Conservation (phyloP, 2,888 invertebrate genomes). For the Parascotia fuliginaria region DNA sequence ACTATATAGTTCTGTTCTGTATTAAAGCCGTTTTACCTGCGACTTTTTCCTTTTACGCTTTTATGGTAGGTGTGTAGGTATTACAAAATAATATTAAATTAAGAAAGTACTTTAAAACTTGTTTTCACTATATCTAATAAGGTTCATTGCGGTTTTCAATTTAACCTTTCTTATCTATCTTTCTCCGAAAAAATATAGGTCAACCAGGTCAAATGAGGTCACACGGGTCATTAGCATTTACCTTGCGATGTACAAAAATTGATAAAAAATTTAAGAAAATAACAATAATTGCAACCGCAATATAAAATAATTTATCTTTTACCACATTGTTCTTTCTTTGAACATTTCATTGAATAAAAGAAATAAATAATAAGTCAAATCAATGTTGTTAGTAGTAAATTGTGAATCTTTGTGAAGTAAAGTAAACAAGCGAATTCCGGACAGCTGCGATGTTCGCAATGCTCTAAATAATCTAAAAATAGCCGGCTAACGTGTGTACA, state of each 20-base stretch:
- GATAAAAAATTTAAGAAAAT: background rate
- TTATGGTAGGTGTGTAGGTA: no score
- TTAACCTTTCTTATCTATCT: no score
- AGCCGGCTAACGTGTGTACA: conserved; percentile 68
- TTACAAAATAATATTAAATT: no score
- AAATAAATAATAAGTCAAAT: background rate
- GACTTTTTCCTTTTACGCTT: no score
- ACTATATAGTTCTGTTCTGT: no score
- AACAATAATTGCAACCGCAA: background rate
- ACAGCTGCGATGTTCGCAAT: conserved; percentile 68
- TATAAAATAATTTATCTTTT: no score
- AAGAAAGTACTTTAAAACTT: no score
- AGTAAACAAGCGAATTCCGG: conserved; percentile 68
- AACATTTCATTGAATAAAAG: background rate
- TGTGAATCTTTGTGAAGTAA: conserved; percentile 32
- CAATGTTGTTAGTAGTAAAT: conserved; percentile 13
- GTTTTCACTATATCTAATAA: no score
- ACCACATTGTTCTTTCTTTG: no score
- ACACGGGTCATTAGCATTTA: conserved; percentile 22
- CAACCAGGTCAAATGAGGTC: conserved; percentile 32
- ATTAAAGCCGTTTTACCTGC: no score
- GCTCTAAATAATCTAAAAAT: conserved; percentile 80
- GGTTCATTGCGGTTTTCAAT: no score
- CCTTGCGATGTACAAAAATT: background rate
- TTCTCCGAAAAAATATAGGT: conserved; percentile 9